These are phyloP conservation scores for Phalacrocorax pelagicus DNA, from an alignment of 2,113 vertebrate species.

Conservation along the genomic window DNA sequence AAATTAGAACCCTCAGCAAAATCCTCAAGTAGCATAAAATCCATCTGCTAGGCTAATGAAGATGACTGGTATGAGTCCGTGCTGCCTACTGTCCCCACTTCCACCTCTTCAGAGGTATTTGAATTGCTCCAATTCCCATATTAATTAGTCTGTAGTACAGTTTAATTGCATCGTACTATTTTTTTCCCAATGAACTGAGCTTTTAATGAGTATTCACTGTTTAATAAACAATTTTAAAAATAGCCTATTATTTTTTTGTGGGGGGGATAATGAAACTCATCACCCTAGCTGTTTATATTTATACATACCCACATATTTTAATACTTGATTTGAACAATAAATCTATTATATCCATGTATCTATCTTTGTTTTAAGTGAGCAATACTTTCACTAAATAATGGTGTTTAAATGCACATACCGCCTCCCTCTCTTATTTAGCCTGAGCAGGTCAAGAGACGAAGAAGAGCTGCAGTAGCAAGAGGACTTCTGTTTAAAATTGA, in stretches of 20 bases:
- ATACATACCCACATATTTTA: not conserved
- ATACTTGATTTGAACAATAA: not conserved
- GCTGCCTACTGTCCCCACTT: not conserved
- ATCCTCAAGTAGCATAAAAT: not conserved
- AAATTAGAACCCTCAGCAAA: not conserved
- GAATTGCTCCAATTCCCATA: slow-evolving; percentile 37
- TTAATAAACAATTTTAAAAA: slow-evolving; percentile 25
- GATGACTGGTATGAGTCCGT: not conserved
- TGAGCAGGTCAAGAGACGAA: not conserved
- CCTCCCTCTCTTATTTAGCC: not conserved
- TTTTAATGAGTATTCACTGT: slow-evolving; percentile 25
- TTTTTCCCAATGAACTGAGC: not conserved
- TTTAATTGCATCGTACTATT: slow-evolving; percentile 13
- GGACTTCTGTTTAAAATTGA: not conserved
- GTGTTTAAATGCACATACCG: not conserved
- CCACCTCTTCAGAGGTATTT: not conserved
- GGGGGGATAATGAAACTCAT: not conserved
- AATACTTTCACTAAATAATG: not conserved
- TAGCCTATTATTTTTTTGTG: not conserved
- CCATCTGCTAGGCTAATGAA: not conserved
- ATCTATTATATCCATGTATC: not conserved
- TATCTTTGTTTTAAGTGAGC: not conserved
- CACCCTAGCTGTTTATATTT: not conserved
- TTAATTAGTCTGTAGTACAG: slow-evolving; percentile 36
- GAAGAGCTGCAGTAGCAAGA: not conserved